Evolutionary conservation across 2,797 vertebrate species (phyloP), one percentile per base, ranked within the genome.

Genomic region (Sebastes taczanowskii): DNA sequence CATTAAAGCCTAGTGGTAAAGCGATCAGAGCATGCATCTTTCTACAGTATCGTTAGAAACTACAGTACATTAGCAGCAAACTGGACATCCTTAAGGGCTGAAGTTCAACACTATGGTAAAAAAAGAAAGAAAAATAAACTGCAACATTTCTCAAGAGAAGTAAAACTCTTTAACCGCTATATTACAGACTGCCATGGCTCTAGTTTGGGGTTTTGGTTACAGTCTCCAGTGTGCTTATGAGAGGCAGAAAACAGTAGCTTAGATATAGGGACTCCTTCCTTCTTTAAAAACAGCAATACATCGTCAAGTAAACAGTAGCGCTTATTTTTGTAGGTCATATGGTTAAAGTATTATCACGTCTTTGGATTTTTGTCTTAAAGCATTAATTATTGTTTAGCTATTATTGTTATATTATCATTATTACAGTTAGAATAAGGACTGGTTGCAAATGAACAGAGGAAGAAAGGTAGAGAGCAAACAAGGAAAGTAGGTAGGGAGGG

Each of bases 301-400:
- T 97, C 97, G 91, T 98, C 97, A 98, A 99, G 97, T 98, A 98
- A 98, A 97, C 97, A 98, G 97, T 97, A 97, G 97, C 97, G 97
- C 97, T 97, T 94, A 91, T 97, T 97, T 96, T 97, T 97, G 95
- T 97, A 97, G 92, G 92, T 94, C 92, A 97, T 94, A 94, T 96
- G 97, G 98, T 97, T 97, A 98, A 98, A 98, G 97, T 97, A 97
- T 97, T 96, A 95, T 97, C 92, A 94, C 89, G 97, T 99, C 99
- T 99, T 99, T 99, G 99, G 99, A 99, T 99, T 98, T 99, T 95
- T 98, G 97, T 98, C 96, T 99, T 99, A 99, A 99, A 99, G 99
- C 98, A 98, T 99, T 97, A 96, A 97, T 96, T 95, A 96, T 96
- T 96, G 95, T 95, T 94, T 93, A 94, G 93, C 89, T 95, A 95